Conservation (phyloP, 2,888 invertebrate genomes). For the Cataglyphis cursor region DNA sequence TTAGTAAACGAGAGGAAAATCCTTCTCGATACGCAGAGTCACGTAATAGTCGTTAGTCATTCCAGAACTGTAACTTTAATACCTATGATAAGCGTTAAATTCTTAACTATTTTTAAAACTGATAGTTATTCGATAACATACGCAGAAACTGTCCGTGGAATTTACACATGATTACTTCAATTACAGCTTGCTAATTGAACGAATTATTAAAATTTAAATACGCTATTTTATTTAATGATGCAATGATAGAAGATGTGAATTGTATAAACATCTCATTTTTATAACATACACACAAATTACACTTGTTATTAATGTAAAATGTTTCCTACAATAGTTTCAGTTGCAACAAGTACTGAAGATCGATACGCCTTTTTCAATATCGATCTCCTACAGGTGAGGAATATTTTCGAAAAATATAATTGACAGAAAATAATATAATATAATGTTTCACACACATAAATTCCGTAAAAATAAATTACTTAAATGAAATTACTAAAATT, state of each 20-base stretch:
- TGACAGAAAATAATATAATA: not conserved
- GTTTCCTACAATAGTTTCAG: constrained; percentile 55
- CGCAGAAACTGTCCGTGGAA: not conserved
- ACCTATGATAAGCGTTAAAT: not conserved
- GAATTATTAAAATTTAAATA: constrained; percentile 1
- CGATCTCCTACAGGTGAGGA: constrained; percentile 87
- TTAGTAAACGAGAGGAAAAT: constrained; percentile 24
- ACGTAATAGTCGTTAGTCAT: constrained; percentile 5
- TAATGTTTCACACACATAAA: not conserved
- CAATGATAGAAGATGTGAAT: not conserved
- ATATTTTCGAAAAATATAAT: not conserved
- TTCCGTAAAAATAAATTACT: not conserved
- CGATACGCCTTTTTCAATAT: constrained; percentile 88
- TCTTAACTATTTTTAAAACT: not conserved
- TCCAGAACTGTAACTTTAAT: not conserved
- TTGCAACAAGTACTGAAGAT: constrained; percentile 65
- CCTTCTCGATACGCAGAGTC: not conserved
- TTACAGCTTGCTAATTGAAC: not conserved
- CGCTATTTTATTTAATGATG: not conserved
- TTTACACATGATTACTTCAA: not conserved
- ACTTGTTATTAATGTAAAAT: constrained; percentile 14
- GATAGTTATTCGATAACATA: not conserved
- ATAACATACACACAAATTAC: not conserved
- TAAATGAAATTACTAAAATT: not conserved
- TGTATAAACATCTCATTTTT: not conserved